Evolutionary conservation across 2,797 vertebrate species (phyloP), one percentile per base, ranked within the genome.

Genomic region (Siniperca obscura): DNA sequence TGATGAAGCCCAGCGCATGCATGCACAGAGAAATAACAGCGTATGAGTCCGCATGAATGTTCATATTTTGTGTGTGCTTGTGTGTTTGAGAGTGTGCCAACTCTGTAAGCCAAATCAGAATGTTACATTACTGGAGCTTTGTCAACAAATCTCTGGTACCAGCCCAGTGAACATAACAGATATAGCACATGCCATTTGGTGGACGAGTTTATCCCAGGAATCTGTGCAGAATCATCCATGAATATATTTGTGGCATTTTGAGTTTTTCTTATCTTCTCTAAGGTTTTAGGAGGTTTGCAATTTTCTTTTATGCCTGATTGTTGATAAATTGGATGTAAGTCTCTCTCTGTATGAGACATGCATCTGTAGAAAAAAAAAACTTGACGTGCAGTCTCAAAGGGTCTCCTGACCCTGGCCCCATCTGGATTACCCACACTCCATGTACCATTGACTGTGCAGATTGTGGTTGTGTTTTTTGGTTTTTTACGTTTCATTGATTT

Each of bases 121-220:
- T 80, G 48, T 82, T 74, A 72, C 55, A 77, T 88, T 80, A 67
- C 38, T 81, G 78, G 65, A 90, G 78, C 76, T 71, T 82, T 82
- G 59, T 85, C 86, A 87, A 73, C 67, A 82, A 85, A 89, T 87
- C 76, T 87, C 16, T 80, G 76, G 40, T 71, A 80, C 61, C 57
- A 62, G 74, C 57, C n/a, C 81, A 70, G 80, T 48, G 70, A 89
- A 65, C 77, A 80, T 44, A 67, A 76, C 82, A 82, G 82, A 89
- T 83, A 82, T 56, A 88, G 70, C 76, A 76, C 79, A 46, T 66
- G 69, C 55, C 75, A 80, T 80, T 84, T 79, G 72, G 69, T 74
- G 19, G 71, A 80, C 0, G 1, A 34, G 46, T 86, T 83, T 76
- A 78, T 81, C 46, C 34, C 22, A 17, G 25, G 46, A 72, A 48